phyloP scores from a whole-genome alignment of 2,888 invertebrate species.

The Stenolophus ochropezus region DNA sequence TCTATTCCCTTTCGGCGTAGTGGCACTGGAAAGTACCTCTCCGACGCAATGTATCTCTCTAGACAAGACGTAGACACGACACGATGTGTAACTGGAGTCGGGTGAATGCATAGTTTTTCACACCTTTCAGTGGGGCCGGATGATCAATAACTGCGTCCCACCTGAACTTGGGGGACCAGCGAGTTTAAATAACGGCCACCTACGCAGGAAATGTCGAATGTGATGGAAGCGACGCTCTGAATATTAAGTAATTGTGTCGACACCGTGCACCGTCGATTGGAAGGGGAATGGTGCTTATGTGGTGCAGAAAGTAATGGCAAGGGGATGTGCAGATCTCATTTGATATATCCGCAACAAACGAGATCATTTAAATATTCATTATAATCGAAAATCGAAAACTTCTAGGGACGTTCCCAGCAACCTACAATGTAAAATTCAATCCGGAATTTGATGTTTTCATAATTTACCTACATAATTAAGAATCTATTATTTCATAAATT shows the following conservation, averaged over 20 bases:
- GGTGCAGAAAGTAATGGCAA: neutral
- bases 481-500: too few relatives aligned
- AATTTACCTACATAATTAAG: too few relatives aligned
- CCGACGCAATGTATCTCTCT: neutral
- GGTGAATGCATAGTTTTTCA: constrained; percentile 46
- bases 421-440: too few relatives aligned
- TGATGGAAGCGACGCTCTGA: neutral
- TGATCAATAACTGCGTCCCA: constrained; percentile 43
- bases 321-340: neutral
- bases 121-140: constrained; percentile 12
- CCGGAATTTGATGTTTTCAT: too few relatives aligned
- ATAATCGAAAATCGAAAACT: too few relatives aligned
- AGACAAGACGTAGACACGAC: constrained; percentile 19
- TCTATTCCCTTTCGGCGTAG: neutral
- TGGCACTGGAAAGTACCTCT: neutral
- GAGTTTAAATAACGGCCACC: constrained; percentile 4
- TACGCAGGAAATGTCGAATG: neutral
- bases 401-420: too few relatives aligned
- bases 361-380: too few relatives aligned
- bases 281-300: neutral
- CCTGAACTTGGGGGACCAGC: constrained; percentile 38
- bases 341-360: neutral
- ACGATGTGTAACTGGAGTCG: neutral
- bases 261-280: neutral
- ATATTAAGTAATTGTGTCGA: constrained; percentile 29